Evolutionary conservation across 2,113 vertebrate species (phyloP), one percentile per base, ranked within the genome.

Genomic region (Plectropomus leopardus): DNA sequence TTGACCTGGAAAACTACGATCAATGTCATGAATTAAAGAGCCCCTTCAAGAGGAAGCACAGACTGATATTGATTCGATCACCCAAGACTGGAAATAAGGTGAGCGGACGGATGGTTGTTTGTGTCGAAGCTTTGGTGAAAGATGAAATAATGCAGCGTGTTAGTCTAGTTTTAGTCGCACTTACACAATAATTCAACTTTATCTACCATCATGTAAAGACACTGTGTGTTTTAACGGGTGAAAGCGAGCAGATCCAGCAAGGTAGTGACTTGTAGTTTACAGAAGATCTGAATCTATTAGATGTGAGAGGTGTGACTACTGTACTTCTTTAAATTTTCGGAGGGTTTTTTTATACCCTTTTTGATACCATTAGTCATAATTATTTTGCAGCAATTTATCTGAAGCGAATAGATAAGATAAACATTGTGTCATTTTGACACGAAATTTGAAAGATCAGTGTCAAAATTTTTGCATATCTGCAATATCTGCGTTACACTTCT

Each of bases 1-100:
- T 98, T 76, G 96, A 98, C 82, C 94, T 99, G 89, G 96, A 96
- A 69, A 97, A 96, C 92, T 99, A 97, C 21, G 97, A 99, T 28
- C 95, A 94, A 61, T 99, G 98, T 87, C 97, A 97, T 58, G 98
- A 99, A 68, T 78, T 98, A 63, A 97, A 96, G 50, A 96, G 95
- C 0, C 84, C 96, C 3, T 96, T 98, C 11, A 97, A 94, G 63
- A 96, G 93, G 92, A 99, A 96, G 88, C 96, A 97, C 85, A 95
- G 97, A 72, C 96, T 99, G 89, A 94, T 97, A 82, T 92, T 99
- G 74, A 96, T 97, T 59, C 94, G 92, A 76, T 93, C 96, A 1
- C 90, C 89, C 15, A 94, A 93, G 83, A 71, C 95, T 19, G 96
- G 95, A 80, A 96, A 96, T 83, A 98, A 99, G 98, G 98, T 99